Conservation (phyloP, 2,888 invertebrate genomes). For the Drosophila siamana region DNA sequence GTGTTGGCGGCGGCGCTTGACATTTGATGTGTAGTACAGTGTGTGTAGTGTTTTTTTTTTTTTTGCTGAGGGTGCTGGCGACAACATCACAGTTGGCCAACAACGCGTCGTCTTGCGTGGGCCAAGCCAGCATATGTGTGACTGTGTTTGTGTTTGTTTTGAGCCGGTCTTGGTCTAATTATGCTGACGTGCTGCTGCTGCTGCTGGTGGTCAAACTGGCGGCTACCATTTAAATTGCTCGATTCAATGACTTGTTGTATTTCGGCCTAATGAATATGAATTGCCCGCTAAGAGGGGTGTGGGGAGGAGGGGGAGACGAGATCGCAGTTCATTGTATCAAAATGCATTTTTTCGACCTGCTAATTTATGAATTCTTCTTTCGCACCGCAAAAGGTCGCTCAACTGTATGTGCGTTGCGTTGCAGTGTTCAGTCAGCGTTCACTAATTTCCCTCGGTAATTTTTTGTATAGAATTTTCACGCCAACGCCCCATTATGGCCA, state of each 20-base stretch:
- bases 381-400: conserved; percentile 47
- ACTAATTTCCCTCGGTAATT: conserved; percentile 60
- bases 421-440: conserved; percentile 41
- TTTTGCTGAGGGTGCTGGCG: conserved; percentile 51
- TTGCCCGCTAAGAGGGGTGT: conserved; percentile 8
- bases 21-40: conserved; percentile 30
- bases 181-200: conserved; percentile 62
- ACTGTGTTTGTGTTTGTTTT: too few species aligned
- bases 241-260: conserved; percentile 29
- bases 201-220: conserved; percentile 18
- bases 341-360: conserved; percentile 35
- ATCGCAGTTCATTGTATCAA: conserved; percentile 6
- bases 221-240: conserved; percentile 19
- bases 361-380: conserved; percentile 43
- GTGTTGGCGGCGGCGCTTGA: conserved; percentile 38
- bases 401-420: conserved; percentile 29
- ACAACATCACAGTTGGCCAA: conserved; percentile 19
- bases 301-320: too few species aligned
- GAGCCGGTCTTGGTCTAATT: conserved; percentile 76
- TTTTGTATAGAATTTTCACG: conserved; percentile 76
- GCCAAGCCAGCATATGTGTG: conserved; percentile 38
- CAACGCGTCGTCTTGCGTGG: conserved; percentile 50
- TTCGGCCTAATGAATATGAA: conserved; percentile 20
- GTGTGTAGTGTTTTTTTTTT: conserved; percentile 12
- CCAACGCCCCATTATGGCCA: conserved; percentile 69